Conservation (phyloP, 2,797 vertebrate genomes). For the Gephyroberyx darwinii region DNA sequence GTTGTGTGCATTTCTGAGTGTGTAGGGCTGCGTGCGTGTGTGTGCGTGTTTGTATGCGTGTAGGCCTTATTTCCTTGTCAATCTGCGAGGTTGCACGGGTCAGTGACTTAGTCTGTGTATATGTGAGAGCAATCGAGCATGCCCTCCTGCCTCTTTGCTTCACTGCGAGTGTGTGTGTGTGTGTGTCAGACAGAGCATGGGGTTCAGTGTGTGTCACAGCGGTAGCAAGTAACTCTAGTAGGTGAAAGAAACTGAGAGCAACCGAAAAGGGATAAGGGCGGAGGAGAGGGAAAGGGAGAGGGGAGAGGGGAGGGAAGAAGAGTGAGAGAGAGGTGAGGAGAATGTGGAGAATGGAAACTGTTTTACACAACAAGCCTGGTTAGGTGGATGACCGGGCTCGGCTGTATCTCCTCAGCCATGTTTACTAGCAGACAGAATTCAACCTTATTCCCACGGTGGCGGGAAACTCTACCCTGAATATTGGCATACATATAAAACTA, state of each 20-base stretch:
- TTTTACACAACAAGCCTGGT: too few relatives aligned
- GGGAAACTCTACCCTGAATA: too few relatives aligned
- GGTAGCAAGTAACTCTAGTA: constrained; percentile 40
- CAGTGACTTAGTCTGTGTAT: constrained; percentile 51
- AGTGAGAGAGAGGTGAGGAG: neutral
- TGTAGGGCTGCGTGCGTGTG: constrained; percentile 3
- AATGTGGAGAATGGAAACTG: too few relatives aligned
- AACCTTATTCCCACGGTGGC: too few relatives aligned
- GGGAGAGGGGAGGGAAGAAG: neutral
- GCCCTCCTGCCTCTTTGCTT: constrained; percentile 47
- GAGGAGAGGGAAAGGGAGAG: constrained; percentile 21
- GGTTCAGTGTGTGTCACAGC: constrained; percentile 48
- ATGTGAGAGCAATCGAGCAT: constrained; percentile 52
- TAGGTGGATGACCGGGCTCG: too few relatives aligned
- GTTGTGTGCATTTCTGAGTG: constrained; percentile 41
- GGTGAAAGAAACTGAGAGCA: constrained; percentile 42
- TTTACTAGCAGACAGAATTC: too few relatives aligned
- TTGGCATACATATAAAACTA: too few relatives aligned
- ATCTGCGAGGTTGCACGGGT: constrained; percentile 60
- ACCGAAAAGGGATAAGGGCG: neutral
- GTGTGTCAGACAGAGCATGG: constrained; percentile 39
- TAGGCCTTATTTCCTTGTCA: constrained; percentile 49
- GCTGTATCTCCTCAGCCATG: too few relatives aligned
- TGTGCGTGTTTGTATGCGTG: constrained; percentile 34
- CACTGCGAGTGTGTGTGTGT: constrained; percentile 48